These are phyloP conservation scores for Melanerpes aurifrons DNA, from an alignment of 2,113 vertebrate genomes.

Conservation along the genomic window DNA sequence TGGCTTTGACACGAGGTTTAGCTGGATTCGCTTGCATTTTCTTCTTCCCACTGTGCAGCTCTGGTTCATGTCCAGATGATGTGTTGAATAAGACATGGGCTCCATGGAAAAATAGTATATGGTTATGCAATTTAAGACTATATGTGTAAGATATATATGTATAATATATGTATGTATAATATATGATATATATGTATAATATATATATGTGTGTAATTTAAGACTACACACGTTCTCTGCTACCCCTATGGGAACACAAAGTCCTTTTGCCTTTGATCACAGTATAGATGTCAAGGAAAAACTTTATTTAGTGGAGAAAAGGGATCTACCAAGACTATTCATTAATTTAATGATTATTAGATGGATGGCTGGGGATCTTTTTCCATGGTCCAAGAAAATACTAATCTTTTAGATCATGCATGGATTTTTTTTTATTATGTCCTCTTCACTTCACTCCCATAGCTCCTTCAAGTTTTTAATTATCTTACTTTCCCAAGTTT, in stretches of 20 bases:
- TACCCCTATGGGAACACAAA: not conserved
- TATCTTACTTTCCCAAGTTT: not conserved
- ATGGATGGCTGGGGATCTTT: not conserved
- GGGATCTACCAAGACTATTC: not conserved
- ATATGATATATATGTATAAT: too few relatives aligned
- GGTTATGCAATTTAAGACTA: not conserved
- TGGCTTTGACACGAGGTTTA: not conserved
- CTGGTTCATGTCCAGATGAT: not conserved
- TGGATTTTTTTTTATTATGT: not conserved
- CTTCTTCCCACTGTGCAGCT: not conserved
- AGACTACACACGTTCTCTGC: not conserved
- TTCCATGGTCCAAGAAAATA: not conserved
- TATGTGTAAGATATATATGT: not conserved
- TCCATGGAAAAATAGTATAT: not conserved
- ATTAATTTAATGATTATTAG: not conserved
- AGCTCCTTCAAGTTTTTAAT: not conserved
- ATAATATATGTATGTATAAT: too few relatives aligned
- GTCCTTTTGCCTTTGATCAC: not conserved
- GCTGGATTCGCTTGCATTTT: not conserved
- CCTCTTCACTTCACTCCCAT: not conserved
- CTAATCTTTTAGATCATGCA: too few relatives aligned
- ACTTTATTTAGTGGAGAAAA: not conserved
- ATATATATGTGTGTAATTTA: not conserved
- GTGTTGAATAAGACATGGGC: not conserved
- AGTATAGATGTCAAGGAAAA: not conserved